Evolutionary conservation across 1,140 invertebrate genomes (phyloP).

Genomic region (Hydropsyche tenuis): DNA sequence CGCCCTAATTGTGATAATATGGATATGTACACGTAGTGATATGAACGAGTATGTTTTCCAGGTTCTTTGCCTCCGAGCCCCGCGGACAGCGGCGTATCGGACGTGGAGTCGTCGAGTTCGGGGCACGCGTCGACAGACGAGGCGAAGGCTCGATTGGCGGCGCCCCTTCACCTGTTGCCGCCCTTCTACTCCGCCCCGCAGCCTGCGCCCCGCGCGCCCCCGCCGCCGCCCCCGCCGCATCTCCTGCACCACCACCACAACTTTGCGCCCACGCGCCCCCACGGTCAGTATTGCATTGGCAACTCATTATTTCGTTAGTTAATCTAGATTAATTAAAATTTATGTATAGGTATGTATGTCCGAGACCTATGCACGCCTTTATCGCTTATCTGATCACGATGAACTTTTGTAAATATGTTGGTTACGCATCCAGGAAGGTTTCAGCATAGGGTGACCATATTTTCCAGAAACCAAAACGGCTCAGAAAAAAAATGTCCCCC

Average conservation of each 20-base stretch:
- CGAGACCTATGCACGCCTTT: no score
- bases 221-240: conserved; percentile 53
- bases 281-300: conserved; percentile 58
- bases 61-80: conserved; percentile 96
- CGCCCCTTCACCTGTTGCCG: conserved; percentile 60
- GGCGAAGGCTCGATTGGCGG: conserved; percentile 64
- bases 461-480: no score
- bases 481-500: no score
- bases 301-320: no score
- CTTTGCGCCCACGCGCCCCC: conserved; percentile 53
- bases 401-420: no score
- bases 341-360: no score
- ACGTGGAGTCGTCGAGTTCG: conserved; percentile 93
- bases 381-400: no score
- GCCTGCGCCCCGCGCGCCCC: conserved; percentile 23
- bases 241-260: conserved; percentile 62
- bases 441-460: no score
- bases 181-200: conserved; percentile 54
- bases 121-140: conserved; percentile 89
- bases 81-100: conserved; percentile 95
- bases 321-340: no score
- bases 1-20: no score
- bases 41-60: conserved; percentile 49
- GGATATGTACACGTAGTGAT: no score
- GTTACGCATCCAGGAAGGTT: no score